These are phyloP conservation scores for Myiozetetes cayanensis DNA, from an alignment of 2,113 vertebrate genomes.

Conservation along the genomic window DNA sequence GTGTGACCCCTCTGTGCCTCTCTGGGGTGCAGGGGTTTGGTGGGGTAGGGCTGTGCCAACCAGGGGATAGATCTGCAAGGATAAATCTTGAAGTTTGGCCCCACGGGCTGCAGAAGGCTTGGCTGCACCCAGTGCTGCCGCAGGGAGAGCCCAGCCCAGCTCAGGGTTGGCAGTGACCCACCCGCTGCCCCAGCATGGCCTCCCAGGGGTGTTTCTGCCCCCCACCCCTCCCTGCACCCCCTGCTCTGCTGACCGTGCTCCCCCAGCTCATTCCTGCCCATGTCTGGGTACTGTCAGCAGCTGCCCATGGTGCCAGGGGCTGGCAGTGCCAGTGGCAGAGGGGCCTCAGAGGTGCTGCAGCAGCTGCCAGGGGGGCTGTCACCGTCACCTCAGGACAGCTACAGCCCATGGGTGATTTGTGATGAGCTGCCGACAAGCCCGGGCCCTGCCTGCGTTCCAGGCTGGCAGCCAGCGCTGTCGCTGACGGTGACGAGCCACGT, in stretches of 20 bases:
- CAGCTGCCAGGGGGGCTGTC: not conserved
- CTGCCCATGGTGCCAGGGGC: not conserved
- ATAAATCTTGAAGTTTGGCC: not conserved
- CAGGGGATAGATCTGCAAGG: not conserved
- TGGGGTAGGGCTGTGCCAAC: not conserved
- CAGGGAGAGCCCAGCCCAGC: not conserved
- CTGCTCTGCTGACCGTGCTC: rapidly evolving
- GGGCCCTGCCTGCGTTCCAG: rapidly evolving
- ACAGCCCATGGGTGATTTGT: rapidly evolving
- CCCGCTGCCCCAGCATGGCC: not conserved
- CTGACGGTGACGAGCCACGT: rapidly evolving
- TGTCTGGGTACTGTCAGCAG: rapidly evolving
- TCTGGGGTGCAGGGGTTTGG: not conserved
- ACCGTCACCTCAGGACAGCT: not conserved
- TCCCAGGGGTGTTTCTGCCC: too few species aligned
- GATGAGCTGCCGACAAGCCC: rapidly evolving
- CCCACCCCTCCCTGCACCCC: not conserved
- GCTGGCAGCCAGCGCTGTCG: not conserved
- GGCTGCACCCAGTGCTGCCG: not conserved
- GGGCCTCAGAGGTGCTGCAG: not conserved
- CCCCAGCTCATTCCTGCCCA: not conserved
- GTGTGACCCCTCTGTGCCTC: rapidly evolving
- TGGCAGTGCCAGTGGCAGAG: rapidly evolving
- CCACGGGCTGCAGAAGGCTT: not conserved
- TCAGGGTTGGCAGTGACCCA: not conserved